Conservation (phyloP, 2,797 vertebrate genomes). For the Gymnoscopelus microlampas region DNA sequence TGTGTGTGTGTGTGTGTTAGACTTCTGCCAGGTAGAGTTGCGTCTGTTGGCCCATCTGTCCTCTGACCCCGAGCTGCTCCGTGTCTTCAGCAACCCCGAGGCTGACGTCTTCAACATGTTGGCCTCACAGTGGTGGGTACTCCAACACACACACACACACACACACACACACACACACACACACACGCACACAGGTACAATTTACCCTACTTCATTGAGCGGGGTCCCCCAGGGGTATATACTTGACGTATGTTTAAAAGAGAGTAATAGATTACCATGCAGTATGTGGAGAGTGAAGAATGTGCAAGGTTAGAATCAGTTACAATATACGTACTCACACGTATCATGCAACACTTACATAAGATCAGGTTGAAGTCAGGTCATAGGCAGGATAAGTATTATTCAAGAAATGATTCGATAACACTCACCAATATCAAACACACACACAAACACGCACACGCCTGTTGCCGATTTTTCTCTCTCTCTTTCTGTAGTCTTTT, state of each 20-base stretch:
- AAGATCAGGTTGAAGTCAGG: too few relatives aligned
- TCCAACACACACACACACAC: constrained; percentile 3
- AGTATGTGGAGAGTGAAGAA: too few relatives aligned
- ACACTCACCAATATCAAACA: background rate
- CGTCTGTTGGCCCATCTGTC: constrained; percentile 93
- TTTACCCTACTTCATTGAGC: background rate
- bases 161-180: constrained; percentile 9
- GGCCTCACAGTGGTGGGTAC: constrained; percentile 89
- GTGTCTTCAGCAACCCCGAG: constrained; percentile 84
- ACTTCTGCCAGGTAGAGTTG: constrained; percentile 95
- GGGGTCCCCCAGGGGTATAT: too few relatives aligned
- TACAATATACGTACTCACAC: too few relatives aligned
- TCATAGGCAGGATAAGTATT: too few relatives aligned
- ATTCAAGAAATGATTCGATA: too few relatives aligned
- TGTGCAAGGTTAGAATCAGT: too few relatives aligned
- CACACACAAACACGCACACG: background rate
- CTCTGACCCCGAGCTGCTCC: constrained; percentile 90
- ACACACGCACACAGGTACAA: background rate
- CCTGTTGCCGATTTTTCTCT: background rate
- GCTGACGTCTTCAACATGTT: constrained; percentile 89
- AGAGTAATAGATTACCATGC: too few relatives aligned
- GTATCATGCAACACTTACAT: too few relatives aligned
- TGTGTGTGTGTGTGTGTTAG: constrained; percentile 65
- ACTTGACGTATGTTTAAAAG: too few relatives aligned
- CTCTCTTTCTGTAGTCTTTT: background rate